Evolutionary conservation across 2,797 vertebrate species (phyloP).

Genomic region (Channallabes apus): DNA sequence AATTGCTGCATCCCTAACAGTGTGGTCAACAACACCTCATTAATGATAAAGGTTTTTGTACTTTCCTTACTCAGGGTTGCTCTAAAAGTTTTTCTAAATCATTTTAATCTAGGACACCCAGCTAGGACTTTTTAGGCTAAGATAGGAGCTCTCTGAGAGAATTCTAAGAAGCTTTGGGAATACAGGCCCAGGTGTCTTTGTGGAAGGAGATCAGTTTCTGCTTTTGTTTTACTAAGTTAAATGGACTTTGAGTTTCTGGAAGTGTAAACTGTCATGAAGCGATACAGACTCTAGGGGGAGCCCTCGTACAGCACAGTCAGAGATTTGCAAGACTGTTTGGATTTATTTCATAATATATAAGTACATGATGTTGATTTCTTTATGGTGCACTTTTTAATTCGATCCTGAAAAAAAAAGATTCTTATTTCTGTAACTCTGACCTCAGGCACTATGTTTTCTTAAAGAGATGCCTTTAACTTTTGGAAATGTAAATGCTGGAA

Average conservation of each 20-base stretch:
- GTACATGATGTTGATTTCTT: neutral
- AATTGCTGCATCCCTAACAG: too few species aligned
- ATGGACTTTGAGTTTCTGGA: neutral
- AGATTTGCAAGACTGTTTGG: neutral
- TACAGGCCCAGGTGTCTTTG: too few species aligned
- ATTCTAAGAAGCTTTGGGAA: too few species aligned
- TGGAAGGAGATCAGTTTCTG: neutral
- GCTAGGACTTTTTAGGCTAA: too few species aligned
- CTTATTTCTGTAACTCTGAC: neutral
- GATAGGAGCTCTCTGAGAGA: too few species aligned
- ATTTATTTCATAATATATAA: neutral
- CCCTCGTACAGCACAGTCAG: neutral
- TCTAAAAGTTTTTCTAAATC: too few species aligned
- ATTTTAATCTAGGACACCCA: too few species aligned
- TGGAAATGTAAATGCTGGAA: neutral
- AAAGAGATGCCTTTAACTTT: neutral
- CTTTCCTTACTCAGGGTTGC: too few species aligned
- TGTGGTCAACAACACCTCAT: too few species aligned
- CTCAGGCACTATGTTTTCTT: neutral
- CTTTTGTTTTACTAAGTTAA: neutral
- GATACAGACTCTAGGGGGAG: slow-evolving; percentile 16
- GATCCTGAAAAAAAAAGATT: neutral
- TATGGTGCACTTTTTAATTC: too few species aligned
- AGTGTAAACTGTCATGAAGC: neutral
- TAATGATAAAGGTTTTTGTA: too few species aligned